phyloP scores from a whole-genome alignment of 1,140 invertebrate genomes.

The Lethocerus indicus region DNA sequence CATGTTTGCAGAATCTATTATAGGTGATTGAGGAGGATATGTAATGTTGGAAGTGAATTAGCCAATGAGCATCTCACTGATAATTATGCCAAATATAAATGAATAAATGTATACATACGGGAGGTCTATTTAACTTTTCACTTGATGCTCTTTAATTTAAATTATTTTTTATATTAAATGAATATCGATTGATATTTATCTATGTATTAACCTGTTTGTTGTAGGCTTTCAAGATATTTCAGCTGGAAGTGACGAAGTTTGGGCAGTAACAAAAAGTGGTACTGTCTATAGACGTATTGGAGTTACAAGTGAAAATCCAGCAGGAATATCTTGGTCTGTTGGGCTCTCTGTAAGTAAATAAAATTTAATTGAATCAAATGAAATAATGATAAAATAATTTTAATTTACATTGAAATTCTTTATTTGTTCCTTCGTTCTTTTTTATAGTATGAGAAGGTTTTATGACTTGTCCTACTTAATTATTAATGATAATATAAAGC shows the following conservation, averaged over 20 bases:
- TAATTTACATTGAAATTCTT: too few species aligned
- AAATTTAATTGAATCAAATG: constrained; percentile 2
- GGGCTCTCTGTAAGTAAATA: constrained; percentile 34
- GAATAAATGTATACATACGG: neutral
- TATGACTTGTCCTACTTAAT: too few species aligned
- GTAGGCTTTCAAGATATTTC: constrained; percentile 34
- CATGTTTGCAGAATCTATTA: too few species aligned
- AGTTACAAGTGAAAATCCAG: constrained; percentile 44
- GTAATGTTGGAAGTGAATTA: neutral
- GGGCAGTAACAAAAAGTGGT: constrained; percentile 55
- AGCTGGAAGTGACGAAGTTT: constrained; percentile 42
- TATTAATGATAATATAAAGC: too few species aligned
- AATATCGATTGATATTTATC: neutral
- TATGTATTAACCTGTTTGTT: neutral
- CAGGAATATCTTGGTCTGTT: constrained; percentile 56
- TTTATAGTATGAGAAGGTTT: too few species aligned
- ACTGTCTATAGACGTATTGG: constrained; percentile 52
- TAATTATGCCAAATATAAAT: neutral
- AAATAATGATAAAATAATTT: too few species aligned
- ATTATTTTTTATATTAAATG: neutral
- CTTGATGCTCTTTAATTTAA: neutral
- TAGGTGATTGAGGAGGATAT: neutral
- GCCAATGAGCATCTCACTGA: neutral
- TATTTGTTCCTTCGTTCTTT: too few species aligned
- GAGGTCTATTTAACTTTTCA: neutral